Evolutionary conservation across 2,113 vertebrate species (phyloP), one percentile per base, ranked within the genome.

Genomic region (Recurvirostra avosetta): DNA sequence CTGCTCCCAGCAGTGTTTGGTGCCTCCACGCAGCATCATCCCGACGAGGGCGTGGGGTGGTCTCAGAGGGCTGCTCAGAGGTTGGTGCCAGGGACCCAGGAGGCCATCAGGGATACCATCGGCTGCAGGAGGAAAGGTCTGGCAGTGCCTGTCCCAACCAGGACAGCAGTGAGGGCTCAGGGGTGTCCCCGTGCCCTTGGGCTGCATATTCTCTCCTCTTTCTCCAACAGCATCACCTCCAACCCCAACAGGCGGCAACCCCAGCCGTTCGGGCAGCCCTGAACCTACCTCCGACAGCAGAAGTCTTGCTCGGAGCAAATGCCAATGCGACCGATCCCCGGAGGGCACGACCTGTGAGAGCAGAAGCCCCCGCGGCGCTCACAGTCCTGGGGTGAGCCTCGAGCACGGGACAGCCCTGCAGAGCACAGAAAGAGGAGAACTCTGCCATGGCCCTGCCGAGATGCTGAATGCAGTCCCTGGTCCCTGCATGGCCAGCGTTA

Each of bases 211-310:
- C 1, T 32, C 49, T 4, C 9, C 12, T 72, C 12, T 38, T 68
- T 67, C 29, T 71, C 49, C 49, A 6, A 1, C 18, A 89, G 11
- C 71, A 41, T 17, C 27, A 45, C 22, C 29, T 47, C 38, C 4
- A 77, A 45, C 43, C 40, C 59, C 53, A 59, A 10, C 10, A 36
- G 49, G 40, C n/a, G 61, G 32, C 22, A n/a, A 5, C 10, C 41
- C 9, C 61, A 32, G 16, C 66, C 25, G 59, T 45, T 38, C 0
- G 0, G 36, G 22, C n/a, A 86, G 10, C 47, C 52, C 56, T 9
- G 49, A 30, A 80, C 94, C 66, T 92, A 96, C 96, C 66, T 95
- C 23, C 94, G 73, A 55, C 96, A 97, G 91, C 96, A 97, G 89
- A 94, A 92, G 1, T 61, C 94, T 5, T 49, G 13, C 80, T 87